Evolutionary conservation across 64 coral and sea anemone species (phyloP).

Genomic region (Montipora capricornis): DNA sequence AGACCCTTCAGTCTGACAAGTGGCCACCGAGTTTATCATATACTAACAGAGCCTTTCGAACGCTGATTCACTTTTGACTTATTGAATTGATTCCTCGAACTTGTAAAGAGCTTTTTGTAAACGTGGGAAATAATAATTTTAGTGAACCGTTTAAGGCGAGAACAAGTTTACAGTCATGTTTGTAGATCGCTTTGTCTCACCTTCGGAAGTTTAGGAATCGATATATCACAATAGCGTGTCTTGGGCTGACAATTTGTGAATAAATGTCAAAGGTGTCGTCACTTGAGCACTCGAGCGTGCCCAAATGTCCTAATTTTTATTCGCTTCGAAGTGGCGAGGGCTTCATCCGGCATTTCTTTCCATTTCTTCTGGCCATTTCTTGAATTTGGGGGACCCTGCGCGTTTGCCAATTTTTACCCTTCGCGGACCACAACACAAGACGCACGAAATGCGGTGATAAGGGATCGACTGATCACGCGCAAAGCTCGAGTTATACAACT

Average conservation of each 20-base stretch:
- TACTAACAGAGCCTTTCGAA: background rate
- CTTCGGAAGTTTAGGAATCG: constrained; percentile 33
- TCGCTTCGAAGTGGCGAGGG: background rate
- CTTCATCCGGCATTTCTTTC: background rate
- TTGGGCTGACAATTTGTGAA: constrained; percentile 38
- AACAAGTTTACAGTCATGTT: background rate
- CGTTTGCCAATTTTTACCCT: background rate
- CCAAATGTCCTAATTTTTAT: background rate
- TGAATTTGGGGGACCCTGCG: background rate
- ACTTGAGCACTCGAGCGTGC: background rate
- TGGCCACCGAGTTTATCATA: background rate
- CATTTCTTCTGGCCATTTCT: background rate
- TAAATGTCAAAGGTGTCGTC: constrained; percentile 27
- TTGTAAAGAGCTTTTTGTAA: background rate
- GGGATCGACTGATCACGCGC: background rate
- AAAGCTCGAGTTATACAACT: background rate
- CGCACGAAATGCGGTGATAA: background rate
- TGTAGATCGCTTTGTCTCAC: background rate
- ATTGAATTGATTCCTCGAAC: background rate
- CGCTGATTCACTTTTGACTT: background rate
- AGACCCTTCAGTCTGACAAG: constrained; percentile 2
- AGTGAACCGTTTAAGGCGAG: background rate
- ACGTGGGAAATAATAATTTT: background rate
- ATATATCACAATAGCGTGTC: constrained; percentile 16
- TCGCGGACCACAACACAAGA: background rate